Evolutionary conservation across 2,888 invertebrate genomes (phyloP), one percentile per base, ranked within the genome.

Genomic region (Ectobius pallidus): DNA sequence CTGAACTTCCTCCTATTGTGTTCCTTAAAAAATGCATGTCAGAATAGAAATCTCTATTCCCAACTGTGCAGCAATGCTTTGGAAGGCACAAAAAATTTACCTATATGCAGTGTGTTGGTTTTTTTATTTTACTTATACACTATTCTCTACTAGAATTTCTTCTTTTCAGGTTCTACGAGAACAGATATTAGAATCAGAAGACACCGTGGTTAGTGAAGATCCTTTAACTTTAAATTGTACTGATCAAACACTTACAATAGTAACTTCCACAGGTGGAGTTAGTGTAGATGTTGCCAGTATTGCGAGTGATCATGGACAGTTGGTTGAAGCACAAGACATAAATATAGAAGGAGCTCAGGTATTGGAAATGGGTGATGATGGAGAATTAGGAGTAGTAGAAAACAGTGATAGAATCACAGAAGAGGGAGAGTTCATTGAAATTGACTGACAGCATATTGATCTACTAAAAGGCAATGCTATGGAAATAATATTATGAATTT

Each of bases 191-290:
- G 63, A 69, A 20, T 30, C 69, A 20, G 70, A 65, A 11, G 73
- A 73, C 18, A 20, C 69, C 9, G 55, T 58, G 25, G 58, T 68
- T 0, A 25, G 25, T 18, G 52, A 52, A 2, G 63, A n/a, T 14
- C n/a, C 49, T 1, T 11, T 69, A 16, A 34, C 69, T 32, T 11
- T 70, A n/a, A 69, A 62, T 9, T 62, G 55, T 32, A 34, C 63
- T 4, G 69, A 69, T 34, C 73, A 70, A n/a, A 73, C 69, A 25
- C 61, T 73, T 0, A 69, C 73, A 9, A 73, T 73, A n/a, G 73
- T 73, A 9, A 70, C 70, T 16, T 70, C 70, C 4, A 42, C 67
- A 11, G 69, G 42, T 14, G 72, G 69, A 52, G 67, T 42, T n/a
- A 44, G 34, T 25, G 68, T 67, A 7, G 72, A 72, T 46, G 46